phyloP scores from a whole-genome alignment of 2,113 vertebrate genomes.

The Indicator indicator region DNA sequence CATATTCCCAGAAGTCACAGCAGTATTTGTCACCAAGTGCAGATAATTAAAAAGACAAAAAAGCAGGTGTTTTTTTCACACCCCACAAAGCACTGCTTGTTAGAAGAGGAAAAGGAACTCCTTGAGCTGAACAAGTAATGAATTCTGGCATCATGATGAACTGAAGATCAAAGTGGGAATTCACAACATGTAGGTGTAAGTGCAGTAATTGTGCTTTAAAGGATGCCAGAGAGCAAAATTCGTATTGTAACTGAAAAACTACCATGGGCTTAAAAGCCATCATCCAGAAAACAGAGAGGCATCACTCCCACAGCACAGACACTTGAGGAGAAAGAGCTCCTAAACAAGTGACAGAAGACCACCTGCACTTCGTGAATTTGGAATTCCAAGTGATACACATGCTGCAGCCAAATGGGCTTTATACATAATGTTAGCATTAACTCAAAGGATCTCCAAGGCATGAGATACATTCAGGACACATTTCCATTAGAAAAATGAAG shows the following conservation, averaged over 20 bases:
- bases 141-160: not conserved
- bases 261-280: not conserved
- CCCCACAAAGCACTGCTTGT: not conserved
- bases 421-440: not conserved
- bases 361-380: not conserved
- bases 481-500: not conserved
- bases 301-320: not conserved
- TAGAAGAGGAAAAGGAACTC: not conserved
- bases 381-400: not conserved
- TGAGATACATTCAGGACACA: not conserved
- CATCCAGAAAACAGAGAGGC: not conserved
- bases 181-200: not conserved
- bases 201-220: not conserved
- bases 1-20: not conserved
- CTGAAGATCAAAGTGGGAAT: not conserved
- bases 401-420: not conserved
- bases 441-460: not conserved
- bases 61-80: not conserved
- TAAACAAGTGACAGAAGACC: not conserved
- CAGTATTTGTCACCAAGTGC: not conserved
- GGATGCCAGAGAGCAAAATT: not conserved
- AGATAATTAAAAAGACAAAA: not conserved
- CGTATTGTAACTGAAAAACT: not conserved
- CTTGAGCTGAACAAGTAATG: not conserved
- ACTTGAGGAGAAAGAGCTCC: not conserved